A percentile compares a stretch with the other conserved stretches of the same genome.
These are phyloP conservation scores for Parnassius apollo DNA, from an alignment of 2,888 invertebrate species.

Conservation along the genomic window DNA sequence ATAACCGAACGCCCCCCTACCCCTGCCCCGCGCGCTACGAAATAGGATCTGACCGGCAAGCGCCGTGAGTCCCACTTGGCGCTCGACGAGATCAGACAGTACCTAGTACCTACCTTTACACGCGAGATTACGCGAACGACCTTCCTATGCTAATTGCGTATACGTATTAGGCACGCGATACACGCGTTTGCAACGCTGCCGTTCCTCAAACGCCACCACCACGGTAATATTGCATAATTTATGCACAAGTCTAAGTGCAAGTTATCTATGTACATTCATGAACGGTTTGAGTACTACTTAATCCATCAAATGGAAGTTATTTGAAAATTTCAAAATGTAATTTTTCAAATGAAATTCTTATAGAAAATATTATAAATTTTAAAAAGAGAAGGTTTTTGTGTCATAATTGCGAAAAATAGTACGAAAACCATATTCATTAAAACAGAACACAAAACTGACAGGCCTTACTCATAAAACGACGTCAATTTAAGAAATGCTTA, in stretches of 20 bases:
- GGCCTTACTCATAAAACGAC: no score
- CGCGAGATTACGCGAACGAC: conserved; percentile 52
- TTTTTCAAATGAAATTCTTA: neutral
- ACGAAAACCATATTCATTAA: no score
- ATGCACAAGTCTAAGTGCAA: conserved; percentile 22
- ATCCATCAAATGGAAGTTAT: neutral
- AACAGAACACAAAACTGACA: no score
- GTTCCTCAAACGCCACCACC: conserved; percentile 4
- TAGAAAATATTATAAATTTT: neutral
- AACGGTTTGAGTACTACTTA: no score
- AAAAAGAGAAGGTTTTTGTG: no score
- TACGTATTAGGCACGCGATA: conserved; percentile 43
- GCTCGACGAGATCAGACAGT: conserved; percentile 36
- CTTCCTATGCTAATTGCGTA: conserved; percentile 68
- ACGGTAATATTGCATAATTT: conserved; percentile 34
- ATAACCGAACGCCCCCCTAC: conserved; percentile 62
- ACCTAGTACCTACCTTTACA: conserved; percentile 32
- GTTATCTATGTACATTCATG: no score
- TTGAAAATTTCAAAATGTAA: neutral
- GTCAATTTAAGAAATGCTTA: no score
- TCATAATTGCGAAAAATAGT: no score
- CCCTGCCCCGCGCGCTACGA: conserved; percentile 44
- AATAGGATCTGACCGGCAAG: conserved; percentile 65
- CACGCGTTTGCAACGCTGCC: conserved; percentile 23
- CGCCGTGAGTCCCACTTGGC: conserved; percentile 55